These are phyloP conservation scores for Lepidocolaptes lacrymiger DNA, from an alignment of 2,797 vertebrate species.

Conservation along the genomic window DNA sequence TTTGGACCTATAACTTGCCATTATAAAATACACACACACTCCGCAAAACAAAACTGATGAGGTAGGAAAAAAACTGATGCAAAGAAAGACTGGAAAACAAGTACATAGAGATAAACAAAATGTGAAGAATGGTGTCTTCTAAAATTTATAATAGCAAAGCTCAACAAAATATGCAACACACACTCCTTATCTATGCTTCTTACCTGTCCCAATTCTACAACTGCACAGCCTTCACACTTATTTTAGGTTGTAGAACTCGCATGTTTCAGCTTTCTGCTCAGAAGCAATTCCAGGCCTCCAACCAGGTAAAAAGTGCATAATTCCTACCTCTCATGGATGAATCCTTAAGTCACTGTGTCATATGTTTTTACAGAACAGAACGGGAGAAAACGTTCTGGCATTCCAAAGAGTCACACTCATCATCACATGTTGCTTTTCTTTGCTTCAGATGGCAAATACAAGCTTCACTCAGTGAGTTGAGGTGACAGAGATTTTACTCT, in stretches of 20 bases:
- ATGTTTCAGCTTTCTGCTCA: not conserved
- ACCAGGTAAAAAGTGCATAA: not conserved
- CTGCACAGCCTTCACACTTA: not conserved
- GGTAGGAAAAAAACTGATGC: not conserved
- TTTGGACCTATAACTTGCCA: not conserved
- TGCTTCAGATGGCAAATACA: not conserved
- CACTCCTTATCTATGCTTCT: not conserved
- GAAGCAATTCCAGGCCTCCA: not conserved
- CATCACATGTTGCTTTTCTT: not conserved
- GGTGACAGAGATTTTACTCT: not conserved
- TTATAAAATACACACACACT: not conserved
- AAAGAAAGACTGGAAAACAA: not conserved
- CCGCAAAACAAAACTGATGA: rapidly evolving
- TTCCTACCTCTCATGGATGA: not conserved
- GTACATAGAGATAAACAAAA: not conserved
- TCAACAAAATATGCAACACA: not conserved
- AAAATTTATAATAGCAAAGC: not conserved
- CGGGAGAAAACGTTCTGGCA: not conserved
- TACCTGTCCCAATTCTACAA: not conserved
- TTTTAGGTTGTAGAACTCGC: not conserved
- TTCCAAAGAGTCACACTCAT: not conserved
- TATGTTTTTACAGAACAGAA: not conserved
- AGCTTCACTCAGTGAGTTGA: not conserved
- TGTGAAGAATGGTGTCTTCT: not conserved
- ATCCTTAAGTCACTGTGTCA: not conserved